phyloP scores from a whole-genome alignment of 64 coral and sea anemone species.

The Catalaphyllia jardinei region DNA sequence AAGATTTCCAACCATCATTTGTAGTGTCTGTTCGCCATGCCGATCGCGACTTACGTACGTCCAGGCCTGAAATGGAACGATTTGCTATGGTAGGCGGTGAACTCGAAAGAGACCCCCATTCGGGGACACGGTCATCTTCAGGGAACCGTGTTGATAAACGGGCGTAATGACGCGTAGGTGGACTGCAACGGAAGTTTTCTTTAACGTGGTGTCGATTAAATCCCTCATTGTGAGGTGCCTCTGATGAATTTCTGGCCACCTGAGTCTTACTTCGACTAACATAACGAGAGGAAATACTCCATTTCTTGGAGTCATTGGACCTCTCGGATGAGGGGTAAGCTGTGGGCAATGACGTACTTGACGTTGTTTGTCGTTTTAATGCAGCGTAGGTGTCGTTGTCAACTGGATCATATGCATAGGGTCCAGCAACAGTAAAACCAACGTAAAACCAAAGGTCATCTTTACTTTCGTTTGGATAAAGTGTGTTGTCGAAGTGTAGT shows the following conservation, averaged over 20 bases:
- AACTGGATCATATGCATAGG: conserved; percentile 51
- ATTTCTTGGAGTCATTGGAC: background rate
- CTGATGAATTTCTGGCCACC: background rate
- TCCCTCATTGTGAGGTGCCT: background rate
- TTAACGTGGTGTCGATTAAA: too few species aligned
- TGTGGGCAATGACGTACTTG: background rate
- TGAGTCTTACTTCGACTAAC: background rate
- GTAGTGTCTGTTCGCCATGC: too few species aligned
- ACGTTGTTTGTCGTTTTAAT: background rate
- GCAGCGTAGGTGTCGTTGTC: conserved; percentile 23
- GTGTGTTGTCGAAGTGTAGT: conserved; percentile 27
- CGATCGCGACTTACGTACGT: too few species aligned
- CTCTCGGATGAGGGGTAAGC: background rate
- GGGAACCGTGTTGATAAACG: too few species aligned
- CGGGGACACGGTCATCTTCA: too few species aligned
- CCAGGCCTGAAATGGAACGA: too few species aligned
- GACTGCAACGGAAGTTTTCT: too few species aligned
- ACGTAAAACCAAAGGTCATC: conserved; percentile 60
- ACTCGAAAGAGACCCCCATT: too few species aligned
- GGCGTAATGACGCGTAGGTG: too few species aligned
- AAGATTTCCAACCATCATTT: too few species aligned
- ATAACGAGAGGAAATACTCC: background rate
- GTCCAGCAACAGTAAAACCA: conserved; percentile 42
- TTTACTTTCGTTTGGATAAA: conserved; percentile 42
- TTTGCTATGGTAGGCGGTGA: too few species aligned